phyloP scores from a whole-genome alignment of 1,140 invertebrate species.

The Leptinotarsa defecta region DNA sequence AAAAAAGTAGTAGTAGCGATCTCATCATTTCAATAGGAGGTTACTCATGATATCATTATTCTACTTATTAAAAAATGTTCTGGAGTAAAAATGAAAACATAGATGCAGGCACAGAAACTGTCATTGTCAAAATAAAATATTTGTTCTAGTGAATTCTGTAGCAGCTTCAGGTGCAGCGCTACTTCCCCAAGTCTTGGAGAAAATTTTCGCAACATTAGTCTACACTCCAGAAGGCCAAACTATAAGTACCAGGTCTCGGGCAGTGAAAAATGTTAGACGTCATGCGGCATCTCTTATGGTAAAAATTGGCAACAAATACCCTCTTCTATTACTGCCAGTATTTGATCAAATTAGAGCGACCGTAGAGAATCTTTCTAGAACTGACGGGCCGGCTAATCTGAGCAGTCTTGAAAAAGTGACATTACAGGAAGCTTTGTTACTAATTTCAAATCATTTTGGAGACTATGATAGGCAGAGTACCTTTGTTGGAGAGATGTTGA shows the following conservation, averaged over 20 bases:
- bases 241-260: conserved; percentile 65
- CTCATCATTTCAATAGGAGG: no score
- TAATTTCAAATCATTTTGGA: conserved; percentile 87
- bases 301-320: conserved; percentile 86
- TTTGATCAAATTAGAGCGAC: conserved; percentile 83
- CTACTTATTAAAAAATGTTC: no score
- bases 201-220: conserved; percentile 82
- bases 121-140: not conserved
- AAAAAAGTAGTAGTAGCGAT: no score
- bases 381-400: conserved; percentile 67
- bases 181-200: conserved; percentile 79
- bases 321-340: conserved; percentile 79
- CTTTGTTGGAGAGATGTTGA: conserved; percentile 80
- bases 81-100: no score
- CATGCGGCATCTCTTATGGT: conserved; percentile 89
- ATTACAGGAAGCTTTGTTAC: conserved; percentile 74
- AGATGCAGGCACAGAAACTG: no score
- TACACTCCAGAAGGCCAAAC: conserved; percentile 69
- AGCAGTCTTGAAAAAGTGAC: conserved; percentile 84
- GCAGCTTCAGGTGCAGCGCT: conserved; percentile 72
- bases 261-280: conserved; percentile 82
- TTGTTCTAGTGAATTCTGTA: conserved; percentile 59
- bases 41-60: no score
- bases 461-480: conserved; percentile 83
- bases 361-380: conserved; percentile 68